These are phyloP conservation scores for Octopus bimaculoides DNA, from an alignment of 1,140 invertebrate species.

Conservation along the genomic window DNA sequence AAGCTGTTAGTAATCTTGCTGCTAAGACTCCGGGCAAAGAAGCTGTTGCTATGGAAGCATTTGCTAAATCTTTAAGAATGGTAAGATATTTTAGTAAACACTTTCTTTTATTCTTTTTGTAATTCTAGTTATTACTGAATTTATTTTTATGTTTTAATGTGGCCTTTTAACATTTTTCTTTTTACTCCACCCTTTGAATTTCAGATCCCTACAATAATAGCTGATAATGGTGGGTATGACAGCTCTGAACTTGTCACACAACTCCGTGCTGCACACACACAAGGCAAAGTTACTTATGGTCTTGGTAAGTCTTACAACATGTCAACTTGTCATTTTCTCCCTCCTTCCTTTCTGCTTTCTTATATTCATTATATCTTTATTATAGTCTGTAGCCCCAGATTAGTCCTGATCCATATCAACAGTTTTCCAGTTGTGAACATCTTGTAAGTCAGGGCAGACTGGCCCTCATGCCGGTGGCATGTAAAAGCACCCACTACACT, in stretches of 20 bases:
- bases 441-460: no score
- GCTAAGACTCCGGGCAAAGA: conserved; percentile 94
- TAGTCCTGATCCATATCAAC: no score
- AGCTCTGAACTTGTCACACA: conserved; percentile 90
- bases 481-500: no score
- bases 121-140: not conserved
- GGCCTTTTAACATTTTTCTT: not conserved
- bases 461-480: no score
- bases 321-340: no score
- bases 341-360: no score
- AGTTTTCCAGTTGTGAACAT: no score
- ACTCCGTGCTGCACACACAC: conserved; percentile 83
- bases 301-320: conserved; percentile 66
- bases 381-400: no score
- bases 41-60: conserved; percentile 95
- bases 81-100: conserved; percentile 30
- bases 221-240: conserved; percentile 98
- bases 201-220: conserved; percentile 90
- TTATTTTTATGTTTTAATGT: not conserved
- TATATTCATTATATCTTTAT: no score
- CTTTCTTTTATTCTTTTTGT: not conserved
- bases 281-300: conserved; percentile 75
- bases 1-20: conserved; percentile 80
- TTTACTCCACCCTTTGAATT: conserved; percentile 13
- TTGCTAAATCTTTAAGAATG: conserved; percentile 76